phyloP scores from a whole-genome alignment of 2,888 invertebrate species.

The Oligia latruncula region DNA sequence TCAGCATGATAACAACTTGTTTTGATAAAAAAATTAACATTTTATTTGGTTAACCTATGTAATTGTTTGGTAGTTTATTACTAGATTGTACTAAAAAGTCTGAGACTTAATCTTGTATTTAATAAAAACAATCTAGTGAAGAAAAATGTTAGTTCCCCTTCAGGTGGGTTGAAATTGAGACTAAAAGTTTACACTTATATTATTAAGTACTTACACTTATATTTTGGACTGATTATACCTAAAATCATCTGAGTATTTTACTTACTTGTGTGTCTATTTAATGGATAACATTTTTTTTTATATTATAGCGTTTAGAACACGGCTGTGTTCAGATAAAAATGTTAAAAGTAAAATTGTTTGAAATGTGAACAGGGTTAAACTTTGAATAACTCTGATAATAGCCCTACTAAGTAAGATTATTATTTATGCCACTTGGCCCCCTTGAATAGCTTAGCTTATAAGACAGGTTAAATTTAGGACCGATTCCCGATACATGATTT shows the following conservation, averaged over 20 bases:
- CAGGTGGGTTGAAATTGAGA: slow-evolving; percentile 67
- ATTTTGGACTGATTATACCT: slow-evolving; percentile 38
- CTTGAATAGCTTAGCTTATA: background rate
- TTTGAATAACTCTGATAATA: slow-evolving; percentile 11
- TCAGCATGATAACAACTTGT: slow-evolving; percentile 40
- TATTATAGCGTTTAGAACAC: slow-evolving; percentile 8
- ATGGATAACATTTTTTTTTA: slow-evolving; percentile 2
- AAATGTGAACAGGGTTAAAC: slow-evolving; percentile 8
- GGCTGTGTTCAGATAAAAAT: slow-evolving; percentile 21
- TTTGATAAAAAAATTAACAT: slow-evolving; percentile 24
- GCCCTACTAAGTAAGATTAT: background rate
- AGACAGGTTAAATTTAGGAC: background rate
- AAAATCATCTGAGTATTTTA: slow-evolving; percentile 13
- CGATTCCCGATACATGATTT: background rate
- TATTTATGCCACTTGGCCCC: background rate
- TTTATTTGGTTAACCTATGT: slow-evolving; percentile 21
- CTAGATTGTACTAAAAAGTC: slow-evolving; percentile 14
- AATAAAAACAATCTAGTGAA: slow-evolving; percentile 23
- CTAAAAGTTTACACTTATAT: slow-evolving; percentile 30
- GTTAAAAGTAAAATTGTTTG: background rate
- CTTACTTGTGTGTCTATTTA: slow-evolving; percentile 15
- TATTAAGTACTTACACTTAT: background rate
- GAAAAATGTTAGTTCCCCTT: slow-evolving; percentile 69
- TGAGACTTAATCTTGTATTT: slow-evolving; percentile 24
- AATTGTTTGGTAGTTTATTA: slow-evolving; percentile 3